Percentiles rank a stretch among this genome's conserved stretches.
Conservation (phyloP, 1,140 invertebrate species). For the Rhyacophila brunnea region DNA sequence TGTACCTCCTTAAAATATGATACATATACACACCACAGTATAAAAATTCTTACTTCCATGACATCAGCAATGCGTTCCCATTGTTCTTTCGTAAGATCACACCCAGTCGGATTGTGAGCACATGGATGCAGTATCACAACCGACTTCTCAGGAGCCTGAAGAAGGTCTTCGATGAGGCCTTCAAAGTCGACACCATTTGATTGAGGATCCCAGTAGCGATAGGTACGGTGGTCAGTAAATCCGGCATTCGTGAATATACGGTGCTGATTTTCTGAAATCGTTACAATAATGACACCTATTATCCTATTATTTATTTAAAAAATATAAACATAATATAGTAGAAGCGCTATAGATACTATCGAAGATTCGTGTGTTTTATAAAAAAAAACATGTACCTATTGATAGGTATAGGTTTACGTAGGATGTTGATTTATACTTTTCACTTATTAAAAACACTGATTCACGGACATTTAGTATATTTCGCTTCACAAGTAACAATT, state of each 20-base stretch:
- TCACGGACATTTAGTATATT: too few relatives aligned
- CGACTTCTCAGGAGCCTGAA: conserved; percentile 78
- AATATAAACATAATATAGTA: too few relatives aligned
- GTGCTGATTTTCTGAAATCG: conserved; percentile 79
- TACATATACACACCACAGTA: too few relatives aligned
- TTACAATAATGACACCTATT: not conserved
- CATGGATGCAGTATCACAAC: conserved; percentile 93
- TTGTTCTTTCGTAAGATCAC: conserved; percentile 83
- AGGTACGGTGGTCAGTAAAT: conserved; percentile 75
- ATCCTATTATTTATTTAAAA: too few relatives aligned
- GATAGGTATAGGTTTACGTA: too few relatives aligned
- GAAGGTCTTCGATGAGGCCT: conserved; percentile 79
- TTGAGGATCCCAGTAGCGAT: conserved; percentile 89
- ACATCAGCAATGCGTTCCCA: conserved; percentile 81
- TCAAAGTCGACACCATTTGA: conserved; percentile 79
- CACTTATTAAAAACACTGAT: too few relatives aligned
- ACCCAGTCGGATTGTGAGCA: conserved; percentile 98
- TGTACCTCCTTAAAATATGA: too few relatives aligned
- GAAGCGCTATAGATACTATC: too few relatives aligned
- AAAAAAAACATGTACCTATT: conserved; percentile 49
- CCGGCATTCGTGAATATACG: conserved; percentile 85
- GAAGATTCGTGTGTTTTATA: too few relatives aligned
- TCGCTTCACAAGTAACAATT: too few relatives aligned
- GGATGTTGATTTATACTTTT: too few relatives aligned
- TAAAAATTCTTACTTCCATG: conserved; percentile 61